Evolutionary conservation across 2,888 invertebrate species (phyloP), one percentile per base, ranked within the genome.

Genomic region (Drosophila mercatorum): DNA sequence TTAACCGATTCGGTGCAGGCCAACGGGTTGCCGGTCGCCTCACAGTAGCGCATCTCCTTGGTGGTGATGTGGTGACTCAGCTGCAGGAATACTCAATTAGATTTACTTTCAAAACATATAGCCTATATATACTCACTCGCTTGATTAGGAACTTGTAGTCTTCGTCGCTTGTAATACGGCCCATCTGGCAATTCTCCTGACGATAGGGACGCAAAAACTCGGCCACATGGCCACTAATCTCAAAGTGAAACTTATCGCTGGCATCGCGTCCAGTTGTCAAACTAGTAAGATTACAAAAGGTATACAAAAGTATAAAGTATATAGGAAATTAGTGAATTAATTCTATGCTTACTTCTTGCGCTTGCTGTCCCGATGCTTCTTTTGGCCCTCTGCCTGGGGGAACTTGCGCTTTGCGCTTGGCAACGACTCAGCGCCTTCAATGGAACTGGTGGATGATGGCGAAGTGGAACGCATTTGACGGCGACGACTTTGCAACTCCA

Each of bases 151-250:
- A 84, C 56, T 89, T 86, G 59, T 81, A 97, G 93, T 99, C 98
- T 51, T 98, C 97, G 0, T 97, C 97, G 90, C 95, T 96, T 3
- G 96, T 96, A 84, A 99, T 98, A 81, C 96, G 94, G 0, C 97
- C 99, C 73, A 95, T 94, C 81, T 95, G 95, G 89, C 98, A 99
- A 78, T 96, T 96, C 0, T 96, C 95, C 90, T 96, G 97, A 61
- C 97, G 94, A 93, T 97, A 99, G 0, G 97, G 97, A 56, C 89
- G 89, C 46, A 84, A 43, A 17, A 73, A 55, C 6, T 84, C 85
- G 2, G 84, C 84, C 36, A 84, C 89, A 56, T 79, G 72, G 8
- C 70, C 89, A 53, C 84, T 87, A 11, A 84, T 81, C 41, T 89
- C 89, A 31, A 73, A 72, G 14, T 84, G 87, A 52, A 84, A 84